A percentile compares a stretch with the other conserved stretches of the same genome.
Conservation (phyloP, 2,797 vertebrate genomes). For the Dromococcyx pavoninus region DNA sequence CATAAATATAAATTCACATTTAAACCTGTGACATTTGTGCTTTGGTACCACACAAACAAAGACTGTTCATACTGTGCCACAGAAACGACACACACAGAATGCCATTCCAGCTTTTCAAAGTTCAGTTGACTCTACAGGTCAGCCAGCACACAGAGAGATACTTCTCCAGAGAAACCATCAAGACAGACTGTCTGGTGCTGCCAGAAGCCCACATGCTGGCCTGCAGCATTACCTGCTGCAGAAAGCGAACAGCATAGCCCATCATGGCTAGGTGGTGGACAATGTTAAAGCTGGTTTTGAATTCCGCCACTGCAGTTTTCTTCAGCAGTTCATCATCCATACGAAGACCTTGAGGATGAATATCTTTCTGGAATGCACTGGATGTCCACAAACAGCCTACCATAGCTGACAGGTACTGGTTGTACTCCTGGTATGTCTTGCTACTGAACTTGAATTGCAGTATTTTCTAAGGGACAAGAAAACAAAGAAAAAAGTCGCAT, state of each 20-base stretch:
- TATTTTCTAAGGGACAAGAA: constrained; percentile 60
- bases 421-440: constrained; percentile 86
- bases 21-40: not conserved
- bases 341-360: constrained; percentile 66
- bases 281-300: constrained; percentile 82
- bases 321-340: constrained; percentile 78
- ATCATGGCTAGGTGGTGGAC: constrained; percentile 88
- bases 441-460: constrained; percentile 84
- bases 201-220: not conserved
- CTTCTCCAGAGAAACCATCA: not conserved
- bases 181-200: not conserved
- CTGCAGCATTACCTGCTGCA: constrained; percentile 80
- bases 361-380: constrained; percentile 77
- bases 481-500: not conserved
- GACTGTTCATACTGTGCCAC: not conserved
- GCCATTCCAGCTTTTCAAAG: not conserved
- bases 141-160: not conserved
- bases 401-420: constrained; percentile 84
- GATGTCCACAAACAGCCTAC: constrained; percentile 92
- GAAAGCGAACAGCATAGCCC: constrained; percentile 82
- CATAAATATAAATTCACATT: not conserved
- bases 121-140: not conserved
- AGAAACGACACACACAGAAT: not conserved
- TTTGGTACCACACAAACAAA: not conserved
- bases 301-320: constrained; percentile 73